Evolutionary conservation across 2,888 invertebrate species (phyloP), one percentile per base, ranked within the genome.

Genomic region (Antheraea assamensis): DNA sequence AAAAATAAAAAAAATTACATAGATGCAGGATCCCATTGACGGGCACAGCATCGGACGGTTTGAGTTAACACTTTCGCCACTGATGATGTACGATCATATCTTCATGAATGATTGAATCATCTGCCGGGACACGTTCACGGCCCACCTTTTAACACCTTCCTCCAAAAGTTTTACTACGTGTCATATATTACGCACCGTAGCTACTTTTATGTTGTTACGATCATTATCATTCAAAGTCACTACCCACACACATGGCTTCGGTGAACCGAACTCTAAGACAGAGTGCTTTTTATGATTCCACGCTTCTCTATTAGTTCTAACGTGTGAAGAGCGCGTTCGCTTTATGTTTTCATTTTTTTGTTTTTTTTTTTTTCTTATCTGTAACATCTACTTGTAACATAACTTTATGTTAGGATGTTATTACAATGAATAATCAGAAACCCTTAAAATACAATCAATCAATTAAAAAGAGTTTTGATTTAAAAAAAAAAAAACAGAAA

Each of bases 31-130:
- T 85, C 85, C 86, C 85, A 90, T 91, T 88, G 87, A 89, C 84
- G 83, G n/a, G 83, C 79, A 83, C 82, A 79, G 81, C 80, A 78
- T 77, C 82, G 82, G 82, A 81, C 85, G 85, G 84, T 82, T 81
- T 79, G 80, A 89, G 87, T 90, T 92, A 90, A 92, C 92, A 92
- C 92, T 92, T 93, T 93, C 87, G 89, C 91, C 87, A 86, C 87
- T 84, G 88, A 92, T 93, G 94, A 93, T 93, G 92, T 91, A 93
- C 88, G 93, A 92, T 92, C 88, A 92, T 92, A 90, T 91, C 90
- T 89, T 83, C 86, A 91, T 93, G 93, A 94, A 92, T 93, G 93
- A 94, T 94, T 91, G 93, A 93, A 93, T 94, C 91, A 90, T 93
- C 91, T 89, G 87, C 87, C 88, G 87, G 82, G 92, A 93, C 93